Evolutionary conservation across 1,140 invertebrate species (phyloP), one percentile per base, ranked within the genome.

Genomic region (Trichonephila clavata): DNA sequence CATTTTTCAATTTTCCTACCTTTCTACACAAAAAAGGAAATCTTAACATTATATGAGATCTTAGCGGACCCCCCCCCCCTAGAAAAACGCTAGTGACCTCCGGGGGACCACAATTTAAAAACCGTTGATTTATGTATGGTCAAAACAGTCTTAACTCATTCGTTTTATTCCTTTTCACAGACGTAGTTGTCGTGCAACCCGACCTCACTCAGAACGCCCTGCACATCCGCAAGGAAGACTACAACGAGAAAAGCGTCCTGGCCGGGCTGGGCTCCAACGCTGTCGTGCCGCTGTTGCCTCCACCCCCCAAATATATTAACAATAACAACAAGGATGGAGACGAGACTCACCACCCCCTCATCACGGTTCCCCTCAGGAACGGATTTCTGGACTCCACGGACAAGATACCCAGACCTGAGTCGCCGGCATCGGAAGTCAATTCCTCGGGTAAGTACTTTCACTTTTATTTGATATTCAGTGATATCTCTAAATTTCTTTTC

Each of bases 131-230:
- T 39, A 39, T 39, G 32, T 39, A 39, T 0, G 32, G 32, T 39
- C 4, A 1, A 39, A 50, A 10, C 10, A 50, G 7, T 50, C 50
- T 50, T 50, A 50, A 50, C 50, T 50, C 2, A 50, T 5, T 50
- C 10, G 1, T 7, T 10, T 50, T 50, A 2, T 7, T 86, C 77
- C 32, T 81, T 83, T 90, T 5, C 5, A 13, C 65, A 95, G 95
- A 95, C 71, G 95, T 96, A 94, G 86, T 95, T 96, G 98, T 98
- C 32, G 96, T 98, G 93, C 98, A 98, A 95, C 98, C 98, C 63
- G 98, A 99, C 96, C 96, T 98, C 94, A 98, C 98, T 86, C 97
- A 97, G 95, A 97, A 97, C 21, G 89, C 71, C 7, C 20, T 90
- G 20, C 88, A 92, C 27, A 50, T 77, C 8, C 61, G 81, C 4